Percentiles rank a stretch among this genome's conserved stretches.
These are phyloP conservation scores for Diarsia dahlii DNA, from an alignment of 2,888 invertebrate species.

Conservation along the genomic window DNA sequence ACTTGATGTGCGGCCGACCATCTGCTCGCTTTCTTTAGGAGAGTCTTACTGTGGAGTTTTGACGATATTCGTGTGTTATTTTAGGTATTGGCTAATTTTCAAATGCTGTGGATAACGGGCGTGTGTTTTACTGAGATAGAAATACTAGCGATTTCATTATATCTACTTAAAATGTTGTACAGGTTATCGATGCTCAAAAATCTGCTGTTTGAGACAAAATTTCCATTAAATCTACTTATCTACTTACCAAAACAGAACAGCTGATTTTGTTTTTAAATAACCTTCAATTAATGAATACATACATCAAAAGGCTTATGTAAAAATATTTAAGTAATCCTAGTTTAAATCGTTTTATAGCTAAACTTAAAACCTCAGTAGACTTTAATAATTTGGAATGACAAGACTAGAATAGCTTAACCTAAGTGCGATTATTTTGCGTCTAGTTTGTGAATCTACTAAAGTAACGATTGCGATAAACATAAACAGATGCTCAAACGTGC, in stretches of 20 bases:
- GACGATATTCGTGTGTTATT: neutral
- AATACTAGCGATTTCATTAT: neutral
- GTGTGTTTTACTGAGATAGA: too few species aligned
- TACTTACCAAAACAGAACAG: too few species aligned
- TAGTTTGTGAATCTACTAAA: neutral
- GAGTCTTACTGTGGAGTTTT: neutral
- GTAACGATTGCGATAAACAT: neutral
- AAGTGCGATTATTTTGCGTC: neutral
- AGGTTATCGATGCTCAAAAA: too few species aligned
- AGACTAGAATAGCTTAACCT: neutral
- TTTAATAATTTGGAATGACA: neutral
- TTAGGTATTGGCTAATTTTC: neutral
- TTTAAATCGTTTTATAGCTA: neutral
- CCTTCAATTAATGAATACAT: too few species aligned
- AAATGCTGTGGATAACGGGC: too few species aligned
- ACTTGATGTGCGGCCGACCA: constrained; percentile 10
- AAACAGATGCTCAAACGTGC: neutral
- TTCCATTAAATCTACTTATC: too few species aligned
- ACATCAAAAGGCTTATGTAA: neutral
- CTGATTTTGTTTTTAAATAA: too few species aligned
- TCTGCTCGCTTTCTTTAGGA: constrained; percentile 23
- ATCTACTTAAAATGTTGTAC: neutral
- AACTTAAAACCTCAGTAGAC: neutral
- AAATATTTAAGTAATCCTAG: neutral
- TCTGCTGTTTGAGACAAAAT: too few species aligned